Evolutionary conservation across 2,113 vertebrate genomes (phyloP).

Genomic region (Lathamus discolor): DNA sequence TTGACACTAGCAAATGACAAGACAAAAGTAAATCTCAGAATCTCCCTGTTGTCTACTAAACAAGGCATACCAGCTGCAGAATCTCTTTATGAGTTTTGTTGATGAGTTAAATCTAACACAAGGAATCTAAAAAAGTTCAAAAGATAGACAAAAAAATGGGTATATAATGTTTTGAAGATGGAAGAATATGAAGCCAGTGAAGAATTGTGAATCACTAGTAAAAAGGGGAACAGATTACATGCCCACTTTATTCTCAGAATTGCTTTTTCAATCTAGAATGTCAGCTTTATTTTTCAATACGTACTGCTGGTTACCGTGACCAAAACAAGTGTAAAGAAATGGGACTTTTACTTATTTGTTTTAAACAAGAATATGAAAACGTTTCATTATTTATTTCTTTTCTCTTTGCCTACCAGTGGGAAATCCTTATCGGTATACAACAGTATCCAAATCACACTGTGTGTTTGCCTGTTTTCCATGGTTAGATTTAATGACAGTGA

Average conservation of each 20-base stretch:
- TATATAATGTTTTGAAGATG: background rate
- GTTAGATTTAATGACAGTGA: background rate
- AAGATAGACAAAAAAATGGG: background rate
- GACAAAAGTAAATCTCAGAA: constrained; percentile 6
- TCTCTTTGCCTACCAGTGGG: background rate
- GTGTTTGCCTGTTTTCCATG: background rate
- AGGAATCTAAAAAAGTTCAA: background rate
- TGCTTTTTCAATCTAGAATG: background rate
- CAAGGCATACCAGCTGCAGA: constrained; percentile 15
- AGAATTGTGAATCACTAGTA: background rate
- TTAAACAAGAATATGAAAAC: background rate
- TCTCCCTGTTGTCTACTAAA: constrained; percentile 51
- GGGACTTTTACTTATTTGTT: background rate
- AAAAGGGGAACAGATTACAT: background rate
- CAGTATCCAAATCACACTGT: background rate
- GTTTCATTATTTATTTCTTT: background rate
- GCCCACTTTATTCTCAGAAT: background rate
- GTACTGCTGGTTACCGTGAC: background rate
- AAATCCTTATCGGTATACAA: background rate
- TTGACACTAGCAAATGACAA: constrained; percentile 50
- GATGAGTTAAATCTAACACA: background rate
- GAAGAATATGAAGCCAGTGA: background rate
- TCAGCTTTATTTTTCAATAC: background rate
- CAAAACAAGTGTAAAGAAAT: background rate
- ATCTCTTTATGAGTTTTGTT: background rate